phyloP scores from a whole-genome alignment of 2,113 vertebrate genomes.

The Anas platyrhynchos region DNA sequence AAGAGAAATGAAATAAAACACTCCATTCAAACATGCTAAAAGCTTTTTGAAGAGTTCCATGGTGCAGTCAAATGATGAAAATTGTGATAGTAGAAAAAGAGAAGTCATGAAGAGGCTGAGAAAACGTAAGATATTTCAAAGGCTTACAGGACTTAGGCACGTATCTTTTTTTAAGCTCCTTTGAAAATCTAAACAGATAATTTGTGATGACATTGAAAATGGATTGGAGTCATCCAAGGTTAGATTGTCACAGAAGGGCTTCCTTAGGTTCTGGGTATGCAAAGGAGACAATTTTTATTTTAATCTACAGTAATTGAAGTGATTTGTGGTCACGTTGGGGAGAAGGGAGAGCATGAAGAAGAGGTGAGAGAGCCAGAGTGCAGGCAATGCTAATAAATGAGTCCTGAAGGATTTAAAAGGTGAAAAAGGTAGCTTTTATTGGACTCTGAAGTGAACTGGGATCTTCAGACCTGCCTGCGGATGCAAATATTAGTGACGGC shows the following conservation, averaged over 20 bases:
- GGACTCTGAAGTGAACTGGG: background rate
- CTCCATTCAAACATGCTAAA: background rate
- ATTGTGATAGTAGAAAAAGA: background rate
- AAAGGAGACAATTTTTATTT: background rate
- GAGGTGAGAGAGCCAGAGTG: background rate
- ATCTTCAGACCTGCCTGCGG: background rate
- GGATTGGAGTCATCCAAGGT: background rate
- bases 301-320: background rate
- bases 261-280: background rate
- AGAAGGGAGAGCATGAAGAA: background rate
- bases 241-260: background rate
- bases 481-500: background rate
- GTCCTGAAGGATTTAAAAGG: background rate
- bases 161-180: background rate
- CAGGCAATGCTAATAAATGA: fast-evolving
- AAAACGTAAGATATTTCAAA: slow-evolving; percentile 9
- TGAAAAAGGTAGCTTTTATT: background rate
- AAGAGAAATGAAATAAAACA: background rate
- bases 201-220: background rate
- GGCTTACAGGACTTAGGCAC: background rate
- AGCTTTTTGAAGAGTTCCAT: background rate
- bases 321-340: background rate
- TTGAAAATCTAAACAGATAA: slow-evolving; percentile 2
- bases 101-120: background rate
- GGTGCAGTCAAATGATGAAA: background rate